A percentile compares a stretch with the other conserved stretches of the same genome.
These are phyloP conservation scores for Vipera ursinii DNA, from an alignment of 2,797 vertebrate species.

Conservation along the genomic window DNA sequence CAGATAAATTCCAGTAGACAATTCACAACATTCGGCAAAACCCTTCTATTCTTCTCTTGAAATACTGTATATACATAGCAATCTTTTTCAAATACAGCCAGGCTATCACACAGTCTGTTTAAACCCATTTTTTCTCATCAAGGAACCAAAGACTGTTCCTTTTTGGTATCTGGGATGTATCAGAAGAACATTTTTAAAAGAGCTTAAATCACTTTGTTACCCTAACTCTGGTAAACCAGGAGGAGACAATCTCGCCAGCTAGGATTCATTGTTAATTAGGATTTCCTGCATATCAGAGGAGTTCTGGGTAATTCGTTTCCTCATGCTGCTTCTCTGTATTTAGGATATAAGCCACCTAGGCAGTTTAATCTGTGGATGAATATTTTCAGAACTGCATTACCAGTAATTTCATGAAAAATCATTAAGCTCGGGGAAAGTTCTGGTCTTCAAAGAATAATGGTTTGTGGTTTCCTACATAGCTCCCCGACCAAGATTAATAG, in stretches of 20 bases:
- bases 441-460: constrained; percentile 18
- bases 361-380: background rate
- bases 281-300: background rate
- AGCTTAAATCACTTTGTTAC: constrained; percentile 24
- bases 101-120: background rate
- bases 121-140: background rate
- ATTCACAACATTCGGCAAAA: background rate
- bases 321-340: constrained; percentile 22
- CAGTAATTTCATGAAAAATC: constrained; percentile 20
- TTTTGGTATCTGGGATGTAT: background rate
- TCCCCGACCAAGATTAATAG: constrained; percentile 20
- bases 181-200: constrained; percentile 14
- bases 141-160: background rate
- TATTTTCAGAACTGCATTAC: constrained; percentile 28
- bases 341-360: constrained; percentile 5
- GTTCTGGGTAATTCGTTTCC: background rate
- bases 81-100: background rate
- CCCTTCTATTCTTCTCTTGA: background rate
- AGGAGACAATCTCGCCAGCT: constrained; percentile 28
- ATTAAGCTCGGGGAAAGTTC: constrained; percentile 29
- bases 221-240: constrained; percentile 3
- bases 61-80: background rate
- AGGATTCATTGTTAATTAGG: constrained; percentile 17
- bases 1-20: background rate
- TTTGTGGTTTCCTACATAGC: background rate